A percentile compares a stretch with the other conserved stretches of the same genome.
phyloP scores from a whole-genome alignment of 1,140 invertebrate species.

The Thaumatotibia leucotreta region DNA sequence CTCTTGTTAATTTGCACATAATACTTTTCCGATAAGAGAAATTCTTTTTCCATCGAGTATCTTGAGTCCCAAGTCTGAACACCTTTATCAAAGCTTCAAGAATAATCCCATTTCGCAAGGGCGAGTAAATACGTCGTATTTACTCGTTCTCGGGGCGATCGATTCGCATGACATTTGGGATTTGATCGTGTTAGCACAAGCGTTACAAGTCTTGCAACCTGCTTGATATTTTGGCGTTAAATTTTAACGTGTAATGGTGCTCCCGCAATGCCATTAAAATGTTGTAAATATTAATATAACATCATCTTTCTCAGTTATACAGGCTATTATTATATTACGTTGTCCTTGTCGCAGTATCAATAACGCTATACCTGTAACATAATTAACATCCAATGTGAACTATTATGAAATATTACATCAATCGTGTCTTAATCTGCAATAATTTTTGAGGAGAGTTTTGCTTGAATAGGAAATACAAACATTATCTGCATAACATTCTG shows the following conservation, averaged over 20 bases:
- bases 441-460: too few species aligned
- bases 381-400: too few species aligned
- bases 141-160: constrained; percentile 1
- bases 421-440: too few species aligned
- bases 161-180: constrained; percentile 13
- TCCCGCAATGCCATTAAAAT: too few species aligned
- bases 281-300: too few species aligned
- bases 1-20: constrained; percentile 11
- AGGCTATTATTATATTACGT: too few species aligned
- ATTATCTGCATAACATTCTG: too few species aligned
- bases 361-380: too few species aligned
- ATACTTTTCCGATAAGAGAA: constrained; percentile 11
- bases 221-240: background rate
- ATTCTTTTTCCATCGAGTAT: constrained; percentile 9
- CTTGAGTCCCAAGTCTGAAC: constrained; percentile 7
- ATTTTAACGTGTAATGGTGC: background rate
- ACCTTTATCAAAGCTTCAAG: constrained; percentile 4
- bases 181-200: constrained; percentile 9
- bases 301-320: too few species aligned
- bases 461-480: too few species aligned
- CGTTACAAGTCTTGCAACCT: background rate
- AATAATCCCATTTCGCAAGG: constrained; percentile 12
- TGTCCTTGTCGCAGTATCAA: too few species aligned
- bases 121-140: constrained; percentile 8
- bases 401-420: too few species aligned